Conservation (phyloP, 1,140 invertebrate species). For the Drosophila repleta region DNA sequence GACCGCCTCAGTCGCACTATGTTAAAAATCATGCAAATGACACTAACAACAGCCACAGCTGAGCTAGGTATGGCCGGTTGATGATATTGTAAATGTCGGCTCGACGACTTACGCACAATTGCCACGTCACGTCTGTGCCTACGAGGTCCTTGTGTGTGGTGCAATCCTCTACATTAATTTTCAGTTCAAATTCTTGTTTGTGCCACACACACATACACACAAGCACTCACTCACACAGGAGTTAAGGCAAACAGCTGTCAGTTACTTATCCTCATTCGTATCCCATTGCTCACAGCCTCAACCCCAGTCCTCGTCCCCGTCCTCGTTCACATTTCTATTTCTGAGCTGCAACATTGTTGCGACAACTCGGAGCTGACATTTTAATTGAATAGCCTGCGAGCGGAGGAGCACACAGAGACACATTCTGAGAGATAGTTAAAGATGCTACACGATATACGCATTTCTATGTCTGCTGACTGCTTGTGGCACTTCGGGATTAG, state of each 20-base stretch:
- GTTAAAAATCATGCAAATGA: constrained; percentile 26
- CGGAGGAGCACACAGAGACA: neutral
- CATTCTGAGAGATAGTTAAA: constrained; percentile 6
- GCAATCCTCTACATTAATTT: constrained; percentile 64
- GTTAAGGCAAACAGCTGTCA: constrained; percentile 30
- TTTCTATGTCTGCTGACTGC: constrained; percentile 26
- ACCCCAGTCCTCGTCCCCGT: neutral
- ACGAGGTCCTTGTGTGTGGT: neutral
- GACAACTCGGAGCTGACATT: constrained; percentile 54
- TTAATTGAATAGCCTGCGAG: constrained; percentile 61
- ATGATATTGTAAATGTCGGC: constrained; percentile 40
- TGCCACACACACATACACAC: constrained; percentile 27
- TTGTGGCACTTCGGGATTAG: constrained; percentile 37
- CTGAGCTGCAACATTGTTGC: constrained; percentile 21
- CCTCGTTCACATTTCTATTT: constrained; percentile 11
- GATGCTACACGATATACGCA: neutral
- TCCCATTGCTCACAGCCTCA: neutral
- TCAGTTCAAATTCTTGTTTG: constrained; percentile 61
- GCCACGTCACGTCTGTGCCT: constrained; percentile 32
- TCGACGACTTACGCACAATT: constrained; percentile 6
- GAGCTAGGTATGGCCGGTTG: neutral
- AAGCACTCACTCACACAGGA: neutral
- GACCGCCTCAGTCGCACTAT: neutral
- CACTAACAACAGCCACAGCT: neutral
- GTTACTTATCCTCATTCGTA: constrained; percentile 3